phyloP scores from a whole-genome alignment of 2,888 invertebrate genomes.

The Nomada ruficornis region DNA sequence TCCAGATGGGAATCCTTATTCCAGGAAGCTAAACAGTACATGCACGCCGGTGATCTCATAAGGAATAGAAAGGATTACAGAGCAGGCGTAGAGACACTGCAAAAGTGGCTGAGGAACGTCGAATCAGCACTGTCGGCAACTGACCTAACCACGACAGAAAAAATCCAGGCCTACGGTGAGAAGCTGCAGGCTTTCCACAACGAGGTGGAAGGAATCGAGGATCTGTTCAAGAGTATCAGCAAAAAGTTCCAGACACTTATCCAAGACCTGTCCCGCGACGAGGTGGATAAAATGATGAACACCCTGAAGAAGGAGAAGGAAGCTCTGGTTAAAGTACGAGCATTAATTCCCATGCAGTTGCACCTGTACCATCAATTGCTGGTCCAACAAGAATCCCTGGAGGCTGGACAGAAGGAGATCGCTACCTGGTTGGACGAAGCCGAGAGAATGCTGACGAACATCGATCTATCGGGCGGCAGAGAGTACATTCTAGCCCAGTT shows the following conservation, averaged over 20 bases:
- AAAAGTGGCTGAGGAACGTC: constrained; percentile 92
- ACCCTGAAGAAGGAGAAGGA: constrained; percentile 95
- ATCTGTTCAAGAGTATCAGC: constrained; percentile 95
- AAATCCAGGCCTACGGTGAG: constrained; percentile 92
- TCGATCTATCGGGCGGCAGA: constrained; percentile 87
- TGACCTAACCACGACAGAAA: constrained; percentile 90
- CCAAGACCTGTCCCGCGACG: constrained; percentile 94
- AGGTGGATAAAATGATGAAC: constrained; percentile 95
- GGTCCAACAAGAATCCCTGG: constrained; percentile 95
- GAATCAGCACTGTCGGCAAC: constrained; percentile 89
- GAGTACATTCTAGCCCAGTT: constrained; percentile 91
- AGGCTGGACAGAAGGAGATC: constrained; percentile 94
- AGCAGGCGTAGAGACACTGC: constrained; percentile 90
- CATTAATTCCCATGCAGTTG: constrained; percentile 92
- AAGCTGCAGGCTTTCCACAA: constrained; percentile 91
- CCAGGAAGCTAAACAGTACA: constrained; percentile 93
- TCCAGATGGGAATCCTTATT: constrained; percentile 94
- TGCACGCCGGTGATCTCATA: constrained; percentile 94
- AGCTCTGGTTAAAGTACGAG: constrained; percentile 92
- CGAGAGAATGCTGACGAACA: constrained; percentile 89
- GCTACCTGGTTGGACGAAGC: constrained; percentile 94
- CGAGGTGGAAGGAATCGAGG: constrained; percentile 94
- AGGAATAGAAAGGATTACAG: constrained; percentile 92
- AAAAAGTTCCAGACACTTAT: constrained; percentile 96
- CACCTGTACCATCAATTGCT: constrained; percentile 93